Conservation (phyloP, 2,797 vertebrate genomes). For the Hydrocynus forskahlii region DNA sequence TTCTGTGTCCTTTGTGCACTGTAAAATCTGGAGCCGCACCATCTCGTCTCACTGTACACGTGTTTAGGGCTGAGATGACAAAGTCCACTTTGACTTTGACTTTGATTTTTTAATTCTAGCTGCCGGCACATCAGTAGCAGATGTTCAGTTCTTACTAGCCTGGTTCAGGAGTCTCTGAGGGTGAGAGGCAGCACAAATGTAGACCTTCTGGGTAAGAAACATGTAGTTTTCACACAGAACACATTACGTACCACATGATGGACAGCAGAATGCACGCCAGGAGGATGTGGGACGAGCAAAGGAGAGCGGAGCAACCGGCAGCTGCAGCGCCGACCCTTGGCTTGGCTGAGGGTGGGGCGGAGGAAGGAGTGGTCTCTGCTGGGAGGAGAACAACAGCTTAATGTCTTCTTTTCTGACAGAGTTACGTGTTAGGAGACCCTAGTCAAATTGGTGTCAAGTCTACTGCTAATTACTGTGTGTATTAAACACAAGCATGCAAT, state of each 20-base stretch:
- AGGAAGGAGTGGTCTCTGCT: slow-evolving; percentile 77
- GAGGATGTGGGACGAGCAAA: slow-evolving; percentile 59
- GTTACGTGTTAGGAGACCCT: background rate
- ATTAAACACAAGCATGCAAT: slow-evolving; percentile 14
- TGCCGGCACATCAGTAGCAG: background rate
- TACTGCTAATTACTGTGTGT: slow-evolving; percentile 19
- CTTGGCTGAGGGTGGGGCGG: slow-evolving; percentile 79
- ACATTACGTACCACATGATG: slow-evolving; percentile 64
- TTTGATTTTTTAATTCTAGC: no score
- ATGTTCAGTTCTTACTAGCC: background rate
- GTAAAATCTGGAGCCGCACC: no score
- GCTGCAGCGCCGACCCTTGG: slow-evolving; percentile 69
- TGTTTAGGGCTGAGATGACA: no score
- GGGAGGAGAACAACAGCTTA: slow-evolving; percentile 51
- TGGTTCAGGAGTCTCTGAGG: background rate
- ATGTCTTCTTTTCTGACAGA: slow-evolving; percentile 42
- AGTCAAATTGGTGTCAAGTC: slow-evolving; percentile 5
- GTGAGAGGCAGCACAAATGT: background rate
- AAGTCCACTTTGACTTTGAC: no score
- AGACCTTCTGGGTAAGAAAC: background rate
- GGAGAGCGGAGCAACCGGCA: slow-evolving; percentile 50
- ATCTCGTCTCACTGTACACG: no score
- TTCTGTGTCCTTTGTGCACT: no score
- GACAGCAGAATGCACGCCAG: slow-evolving; percentile 60
- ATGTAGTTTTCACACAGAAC: background rate